Evolutionary conservation across 30 jellyfish, hydroid and myxozoan species (phyloP).

Genomic region (Chrysaora quinquecirrha): DNA sequence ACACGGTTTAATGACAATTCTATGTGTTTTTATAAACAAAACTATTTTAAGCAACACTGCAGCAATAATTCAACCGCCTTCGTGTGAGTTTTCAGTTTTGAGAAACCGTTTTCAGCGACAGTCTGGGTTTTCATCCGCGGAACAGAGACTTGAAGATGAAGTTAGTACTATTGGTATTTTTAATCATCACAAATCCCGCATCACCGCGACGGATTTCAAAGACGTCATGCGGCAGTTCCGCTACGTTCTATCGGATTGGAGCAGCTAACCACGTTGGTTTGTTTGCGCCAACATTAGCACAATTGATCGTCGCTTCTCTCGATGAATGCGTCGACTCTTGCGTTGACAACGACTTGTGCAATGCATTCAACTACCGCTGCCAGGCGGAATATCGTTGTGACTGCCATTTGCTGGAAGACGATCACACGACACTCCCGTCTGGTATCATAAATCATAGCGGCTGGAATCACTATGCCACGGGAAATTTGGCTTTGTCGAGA

Average conservation of each 20-base stretch:
- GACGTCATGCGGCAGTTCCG: background rate
- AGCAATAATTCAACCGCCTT: too few relatives aligned
- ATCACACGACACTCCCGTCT: background rate
- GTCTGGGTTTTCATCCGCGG: too few relatives aligned
- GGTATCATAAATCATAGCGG: background rate
- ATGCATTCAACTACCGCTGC: background rate
- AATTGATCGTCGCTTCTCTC: background rate
- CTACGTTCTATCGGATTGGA: slow-evolving; percentile 1
- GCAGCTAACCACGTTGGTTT: background rate
- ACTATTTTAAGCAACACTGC: too few relatives aligned
- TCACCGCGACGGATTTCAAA: slow-evolving; percentile 3
- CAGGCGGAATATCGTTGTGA: background rate
- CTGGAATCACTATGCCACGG: background rate
- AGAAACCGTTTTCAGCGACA: too few relatives aligned
- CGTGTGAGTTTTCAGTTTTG: too few relatives aligned
- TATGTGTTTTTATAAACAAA: too few relatives aligned
- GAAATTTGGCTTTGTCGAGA: background rate
- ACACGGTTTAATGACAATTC: too few relatives aligned
- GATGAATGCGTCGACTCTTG: background rate
- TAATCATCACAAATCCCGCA: background rate
- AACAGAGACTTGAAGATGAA: too few relatives aligned
- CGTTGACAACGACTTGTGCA: background rate
- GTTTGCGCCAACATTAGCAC: background rate
- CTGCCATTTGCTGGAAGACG: background rate
- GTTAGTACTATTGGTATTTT: too few relatives aligned